Base-by-base conservation (phyloP, 2,888 invertebrate species). In the Amphipyra tragopoginis region DNA sequence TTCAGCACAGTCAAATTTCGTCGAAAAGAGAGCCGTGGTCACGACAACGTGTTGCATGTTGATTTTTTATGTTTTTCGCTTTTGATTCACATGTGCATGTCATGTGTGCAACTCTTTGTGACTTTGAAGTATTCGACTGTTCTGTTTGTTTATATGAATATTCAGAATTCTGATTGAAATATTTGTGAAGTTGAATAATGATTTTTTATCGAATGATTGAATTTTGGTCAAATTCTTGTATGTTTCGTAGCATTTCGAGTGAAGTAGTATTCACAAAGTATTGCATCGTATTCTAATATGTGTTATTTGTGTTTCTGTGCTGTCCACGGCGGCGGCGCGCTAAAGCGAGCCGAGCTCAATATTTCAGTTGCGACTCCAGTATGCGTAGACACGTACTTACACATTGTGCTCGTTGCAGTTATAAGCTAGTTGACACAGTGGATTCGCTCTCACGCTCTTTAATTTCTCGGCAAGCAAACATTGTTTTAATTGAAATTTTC, bases 371-470 rank as follows among this genome's bases (percentile, higher is more conserved):
- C 21, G 45, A 21, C 53, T 65, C 68, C 51, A 56, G 65, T 77
- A 77, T 77, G 77, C 76, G 62, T 62, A 69, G 75, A 66, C 76
- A 77, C 77, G 76, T 72, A 56, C 65, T 65, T 64, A 55, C 65
- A 72, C 55, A 77, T 55, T 72, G 65, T 69, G 68, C 56, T 58
- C 65, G 61, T 44, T 77, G 75, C 75, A 72, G 65, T 77, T 72
- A 64, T 75, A 65, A 77, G 59, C 63, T 44, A 64, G 61, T 66
- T 72, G 63, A 68, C 64, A 62, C 52, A 72, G 56, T 51, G 42
- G 38, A 56, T 70, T 51, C 43, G 11, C 53, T 39, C 38, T 14
- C 55, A 61, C 53, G 52, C 26, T 65, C 44, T 73, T 70, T 75
- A 72, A 75, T 65, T 72, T 63, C 13, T 49, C 14, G 44, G 39